Percentiles rank a stretch among this genome's conserved stretches.
Evolutionary conservation across 1,140 invertebrate species (phyloP).

Genomic region (Papilio polyxenes): DNA sequence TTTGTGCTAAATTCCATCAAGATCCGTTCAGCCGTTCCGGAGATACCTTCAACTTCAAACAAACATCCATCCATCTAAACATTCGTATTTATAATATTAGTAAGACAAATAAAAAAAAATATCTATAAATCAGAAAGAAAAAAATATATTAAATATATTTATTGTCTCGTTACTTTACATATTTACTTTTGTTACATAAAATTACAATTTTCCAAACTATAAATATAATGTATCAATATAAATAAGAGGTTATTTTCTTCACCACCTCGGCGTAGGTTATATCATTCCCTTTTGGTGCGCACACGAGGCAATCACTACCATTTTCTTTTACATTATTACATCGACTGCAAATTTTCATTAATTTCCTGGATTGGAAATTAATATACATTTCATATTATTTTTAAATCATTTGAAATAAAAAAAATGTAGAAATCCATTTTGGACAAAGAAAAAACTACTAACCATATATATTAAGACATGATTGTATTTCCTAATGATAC

Average conservation of each 20-base stretch:
- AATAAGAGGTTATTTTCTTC: slow-evolving; percentile 50
- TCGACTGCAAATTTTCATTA: slow-evolving; percentile 18
- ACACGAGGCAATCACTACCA: neutral
- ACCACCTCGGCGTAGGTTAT: slow-evolving; percentile 42
- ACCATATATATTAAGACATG: too few relatives aligned
- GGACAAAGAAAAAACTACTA: too few relatives aligned
- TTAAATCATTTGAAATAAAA: neutral
- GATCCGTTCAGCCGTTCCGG: too few relatives aligned
- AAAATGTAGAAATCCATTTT: neutral
- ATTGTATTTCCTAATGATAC: too few relatives aligned
- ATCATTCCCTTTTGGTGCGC: slow-evolving; percentile 8
- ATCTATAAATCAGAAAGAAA: neutral
- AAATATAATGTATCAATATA: slow-evolving; percentile 39
- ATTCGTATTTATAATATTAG: too few relatives aligned
- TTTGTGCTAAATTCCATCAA: too few relatives aligned
- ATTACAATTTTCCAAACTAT: slow-evolving; percentile 20
- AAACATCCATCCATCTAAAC: too few relatives aligned
- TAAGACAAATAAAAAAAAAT: too few relatives aligned
- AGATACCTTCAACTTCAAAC: too few relatives aligned
- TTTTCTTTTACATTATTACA: slow-evolving; percentile 13
- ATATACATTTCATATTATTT: neutral
- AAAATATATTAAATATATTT: neutral
- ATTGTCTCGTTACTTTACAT: slow-evolving; percentile 9
- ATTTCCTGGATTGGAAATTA: slow-evolving; percentile 8
- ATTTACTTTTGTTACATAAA: slow-evolving; percentile 33